These are phyloP conservation scores for Cecropterus lyciades DNA, from an alignment of 1,140 invertebrate species.

Conservation along the genomic window DNA sequence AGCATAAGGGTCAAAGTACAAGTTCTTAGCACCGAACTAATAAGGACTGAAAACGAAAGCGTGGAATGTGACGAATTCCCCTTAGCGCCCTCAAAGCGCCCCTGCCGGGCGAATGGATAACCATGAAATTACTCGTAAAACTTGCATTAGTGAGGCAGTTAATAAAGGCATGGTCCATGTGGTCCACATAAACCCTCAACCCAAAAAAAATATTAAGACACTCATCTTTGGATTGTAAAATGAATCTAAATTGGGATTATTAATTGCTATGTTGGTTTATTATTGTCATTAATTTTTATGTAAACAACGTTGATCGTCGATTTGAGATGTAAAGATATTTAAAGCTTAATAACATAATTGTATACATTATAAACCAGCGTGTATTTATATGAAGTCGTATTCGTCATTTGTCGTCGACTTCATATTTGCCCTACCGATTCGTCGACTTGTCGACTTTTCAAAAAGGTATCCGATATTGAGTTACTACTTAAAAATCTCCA, in stretches of 20 bases:
- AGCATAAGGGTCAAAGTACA: slow-evolving; percentile 39
- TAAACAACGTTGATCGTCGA: slow-evolving; percentile 30
- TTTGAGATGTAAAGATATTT: neutral
- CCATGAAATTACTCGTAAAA: slow-evolving; percentile 82
- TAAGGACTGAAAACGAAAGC: slow-evolving; percentile 48
- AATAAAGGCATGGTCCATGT: slow-evolving; percentile 69
- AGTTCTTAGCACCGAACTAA: slow-evolving; percentile 48
- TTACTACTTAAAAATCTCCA: too few species aligned
- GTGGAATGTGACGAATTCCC: slow-evolving; percentile 51
- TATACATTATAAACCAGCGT: slow-evolving; percentile 11
- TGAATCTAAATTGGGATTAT: slow-evolving; percentile 65
- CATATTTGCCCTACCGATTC: too few species aligned
- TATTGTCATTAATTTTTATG: slow-evolving; percentile 62
- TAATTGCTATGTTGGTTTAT: slow-evolving; percentile 60
- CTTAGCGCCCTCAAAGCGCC: slow-evolving; percentile 58
- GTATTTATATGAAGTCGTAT: neutral
- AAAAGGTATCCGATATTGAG: too few species aligned
- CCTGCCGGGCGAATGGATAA: slow-evolving; percentile 70
- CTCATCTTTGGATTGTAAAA: slow-evolving; percentile 42
- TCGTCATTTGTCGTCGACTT: too few species aligned
- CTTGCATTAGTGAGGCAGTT: slow-evolving; percentile 74
- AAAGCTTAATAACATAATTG: slow-evolving; percentile 29
- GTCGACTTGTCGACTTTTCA: too few species aligned
- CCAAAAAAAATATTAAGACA: slow-evolving; percentile 59
- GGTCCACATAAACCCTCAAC: slow-evolving; percentile 67